Base-by-base conservation (phyloP, 2,113 vertebrate genomes). In the Microtus oregoni region DNA sequence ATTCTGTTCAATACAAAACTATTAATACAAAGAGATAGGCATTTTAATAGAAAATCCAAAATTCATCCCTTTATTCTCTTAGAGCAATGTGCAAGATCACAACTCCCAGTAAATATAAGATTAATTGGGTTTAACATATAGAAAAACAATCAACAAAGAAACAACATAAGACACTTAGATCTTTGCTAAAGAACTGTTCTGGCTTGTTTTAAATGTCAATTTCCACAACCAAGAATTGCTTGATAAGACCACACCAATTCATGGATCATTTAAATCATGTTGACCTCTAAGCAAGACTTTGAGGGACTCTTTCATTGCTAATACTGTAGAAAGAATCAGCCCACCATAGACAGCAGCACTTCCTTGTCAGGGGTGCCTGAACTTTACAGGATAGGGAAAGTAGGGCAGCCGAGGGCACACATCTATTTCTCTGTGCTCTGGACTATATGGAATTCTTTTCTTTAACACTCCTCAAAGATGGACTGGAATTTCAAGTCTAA, bases 21-120 rank as follows among this genome's bases (percentile, higher is more conserved):
- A 70, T 88, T 92, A 94, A 6, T 86, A 81, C 32, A 86, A 73
- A 38, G 2, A 89, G 11, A 79, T 91, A 86, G 76, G 44, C 3
- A 86, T 86, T 19, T 75, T 91, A 95, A 70, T 79, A 75, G 35
- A 75, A 81, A 89, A 86, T 30, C 13, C 38, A 73, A 83, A 58
- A 24, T 28, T 20, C 79, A 7, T 14, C 6, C 11, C 4, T 32
- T 92, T 35, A 12, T 61, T 86, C 70, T 76, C 13, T 85, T 65
- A 85, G 3, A 82, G 5, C 5, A n/a, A 7, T 5, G 8, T 55
- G 7, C n/a, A 41, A 79, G 65, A 24, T 52, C 65, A 52, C 1
- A 24, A 30, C 11, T 15, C 13, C 91, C 12, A n/a, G 15, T 22
- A 14, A 2, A 50, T 63, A n/a, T 75, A 63, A 85, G 20, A 94